Percentiles rank a stretch among this genome's conserved stretches.
Evolutionary conservation across 2,113 vertebrate genomes (phyloP).

Genomic region (Pedionomus torquatus): DNA sequence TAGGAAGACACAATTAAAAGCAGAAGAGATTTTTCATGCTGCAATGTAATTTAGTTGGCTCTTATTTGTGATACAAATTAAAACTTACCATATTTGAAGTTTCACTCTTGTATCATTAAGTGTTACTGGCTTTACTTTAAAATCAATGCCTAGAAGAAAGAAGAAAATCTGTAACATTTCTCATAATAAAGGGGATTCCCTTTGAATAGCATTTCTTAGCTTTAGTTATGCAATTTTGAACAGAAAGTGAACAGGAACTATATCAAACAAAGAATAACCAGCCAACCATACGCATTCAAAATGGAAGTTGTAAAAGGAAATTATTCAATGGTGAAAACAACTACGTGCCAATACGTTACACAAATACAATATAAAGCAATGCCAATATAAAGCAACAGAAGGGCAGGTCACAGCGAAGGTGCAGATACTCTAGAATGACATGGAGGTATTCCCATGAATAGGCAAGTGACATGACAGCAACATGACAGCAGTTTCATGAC

Average conservation of each 20-base stretch:
- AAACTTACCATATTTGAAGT: slow-evolving; percentile 78
- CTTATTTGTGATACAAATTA: slow-evolving; percentile 5
- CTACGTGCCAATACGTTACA: background rate
- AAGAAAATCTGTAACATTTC: slow-evolving; percentile 19
- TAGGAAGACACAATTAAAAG: background rate
- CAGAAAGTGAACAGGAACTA: background rate
- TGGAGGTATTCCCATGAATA: background rate
- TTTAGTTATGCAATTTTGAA: background rate
- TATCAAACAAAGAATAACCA: background rate
- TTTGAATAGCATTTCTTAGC: background rate
- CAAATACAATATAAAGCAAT: background rate
- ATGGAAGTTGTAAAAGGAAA: background rate
- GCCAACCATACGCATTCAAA: background rate
- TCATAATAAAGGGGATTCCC: background rate
- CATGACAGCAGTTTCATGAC: background rate
- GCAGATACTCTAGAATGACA: background rate
- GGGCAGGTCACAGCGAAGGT: background rate
- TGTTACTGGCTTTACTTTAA: slow-evolving; percentile 71
- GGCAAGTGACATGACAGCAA: background rate
- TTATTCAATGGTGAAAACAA: background rate
- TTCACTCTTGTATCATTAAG: slow-evolving; percentile 68
- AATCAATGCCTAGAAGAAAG: slow-evolving; percentile 75
- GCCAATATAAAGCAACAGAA: background rate
- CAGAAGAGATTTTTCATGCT: background rate
- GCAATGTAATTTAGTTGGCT: background rate